phyloP scores from a whole-genome alignment of 92 coral and sea anemone species.

The Zoanthus gigantus region DNA sequence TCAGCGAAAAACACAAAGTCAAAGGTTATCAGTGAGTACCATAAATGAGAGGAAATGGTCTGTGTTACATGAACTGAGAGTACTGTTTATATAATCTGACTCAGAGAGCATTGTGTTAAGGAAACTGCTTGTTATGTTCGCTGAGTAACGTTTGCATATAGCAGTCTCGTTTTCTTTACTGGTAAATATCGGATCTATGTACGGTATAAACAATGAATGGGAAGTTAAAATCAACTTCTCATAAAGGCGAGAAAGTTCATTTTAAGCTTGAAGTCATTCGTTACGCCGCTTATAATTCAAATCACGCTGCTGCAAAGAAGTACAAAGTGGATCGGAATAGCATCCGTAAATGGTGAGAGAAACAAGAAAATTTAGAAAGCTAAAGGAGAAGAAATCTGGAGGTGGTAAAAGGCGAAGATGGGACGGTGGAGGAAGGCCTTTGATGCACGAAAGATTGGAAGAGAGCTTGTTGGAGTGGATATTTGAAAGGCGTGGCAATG shows the following conservation, averaged over 20 bases:
- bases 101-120: slow-evolving; percentile 1
- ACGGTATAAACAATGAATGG: slow-evolving; percentile 2
- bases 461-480: slow-evolving; percentile 55
- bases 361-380: too few relatives aligned
- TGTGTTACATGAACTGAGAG: slow-evolving; percentile 11
- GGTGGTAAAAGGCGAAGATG: slow-evolving; percentile 31
- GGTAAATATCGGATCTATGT: not conserved
- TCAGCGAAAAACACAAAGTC: not conserved
- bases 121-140: not conserved
- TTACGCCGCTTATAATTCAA: slow-evolving; percentile 48
- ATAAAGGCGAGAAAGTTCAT: slow-evolving; percentile 59
- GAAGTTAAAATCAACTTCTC: slow-evolving; percentile 54
- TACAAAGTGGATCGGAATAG: slow-evolving; percentile 26
- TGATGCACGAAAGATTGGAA: slow-evolving; percentile 31
- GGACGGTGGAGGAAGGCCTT: slow-evolving; percentile 56
- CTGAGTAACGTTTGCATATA: slow-evolving; percentile 17
- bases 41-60: not conserved
- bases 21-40: not conserved
- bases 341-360: not conserved
- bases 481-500: slow-evolving; percentile 52
- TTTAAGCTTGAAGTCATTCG: slow-evolving; percentile 50
- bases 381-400: slow-evolving; percentile 10
- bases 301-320: slow-evolving; percentile 50
- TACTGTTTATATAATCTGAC: not conserved
- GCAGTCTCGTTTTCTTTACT: not conserved